These are phyloP conservation scores for Ctenochaetus hawaiiensis DNA, from an alignment of 2,797 vertebrate genomes.

Conservation along the genomic window DNA sequence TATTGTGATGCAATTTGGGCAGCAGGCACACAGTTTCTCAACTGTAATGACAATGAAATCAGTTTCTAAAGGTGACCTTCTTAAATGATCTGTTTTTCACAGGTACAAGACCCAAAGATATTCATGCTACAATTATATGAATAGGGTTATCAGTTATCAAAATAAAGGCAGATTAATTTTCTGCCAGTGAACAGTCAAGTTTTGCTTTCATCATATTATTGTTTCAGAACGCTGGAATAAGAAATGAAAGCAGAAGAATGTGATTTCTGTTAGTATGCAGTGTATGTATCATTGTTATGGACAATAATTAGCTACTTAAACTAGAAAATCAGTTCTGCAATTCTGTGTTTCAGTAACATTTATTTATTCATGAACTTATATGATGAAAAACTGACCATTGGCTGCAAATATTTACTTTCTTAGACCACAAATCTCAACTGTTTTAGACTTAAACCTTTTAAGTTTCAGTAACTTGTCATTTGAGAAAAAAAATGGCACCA, in stretches of 20 bases:
- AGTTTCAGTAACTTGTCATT: constrained; percentile 35
- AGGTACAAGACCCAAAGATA: too few relatives aligned
- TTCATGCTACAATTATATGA: too few relatives aligned
- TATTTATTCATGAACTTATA: not conserved
- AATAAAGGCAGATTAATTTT: not conserved
- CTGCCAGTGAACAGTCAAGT: not conserved
- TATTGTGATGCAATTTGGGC: not conserved
- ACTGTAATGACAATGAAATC: not conserved
- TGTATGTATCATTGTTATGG: not conserved
- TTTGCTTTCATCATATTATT: not conserved
- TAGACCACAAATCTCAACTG: constrained; percentile 27
- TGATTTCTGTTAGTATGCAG: not conserved
- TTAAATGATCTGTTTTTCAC: too few relatives aligned
- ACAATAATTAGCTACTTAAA: not conserved
- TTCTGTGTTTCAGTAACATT: not conserved
- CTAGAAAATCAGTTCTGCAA: not conserved
- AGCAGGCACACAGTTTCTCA: not conserved
- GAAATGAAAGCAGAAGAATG: not conserved
- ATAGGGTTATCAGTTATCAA: too few relatives aligned
- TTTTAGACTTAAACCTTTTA: constrained; percentile 40
- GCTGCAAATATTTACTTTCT: constrained; percentile 34
- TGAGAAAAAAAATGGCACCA: constrained; percentile 21
- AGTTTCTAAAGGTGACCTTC: not conserved
- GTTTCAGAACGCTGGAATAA: not conserved
- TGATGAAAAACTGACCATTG: not conserved